phyloP scores from a whole-genome alignment of 2,113 vertebrate genomes.

The Rhagologus leucostigma region DNA sequence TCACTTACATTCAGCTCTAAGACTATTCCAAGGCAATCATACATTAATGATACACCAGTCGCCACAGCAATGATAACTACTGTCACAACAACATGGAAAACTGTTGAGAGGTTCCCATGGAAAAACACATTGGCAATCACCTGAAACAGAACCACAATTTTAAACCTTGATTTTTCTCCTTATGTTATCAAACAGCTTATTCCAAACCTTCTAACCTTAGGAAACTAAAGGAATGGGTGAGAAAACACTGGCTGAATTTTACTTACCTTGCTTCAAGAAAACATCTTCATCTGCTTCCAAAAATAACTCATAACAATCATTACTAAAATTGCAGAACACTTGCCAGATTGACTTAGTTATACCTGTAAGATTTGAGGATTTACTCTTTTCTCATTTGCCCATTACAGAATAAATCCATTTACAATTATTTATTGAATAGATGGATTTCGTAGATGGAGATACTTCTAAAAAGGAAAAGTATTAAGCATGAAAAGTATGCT shows the following conservation, averaged over 20 bases:
- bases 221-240: not conserved
- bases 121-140: slow-evolving; percentile 87
- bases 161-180: not conserved
- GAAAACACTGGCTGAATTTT: not conserved
- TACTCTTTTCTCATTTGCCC: not conserved
- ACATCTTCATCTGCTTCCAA: not conserved
- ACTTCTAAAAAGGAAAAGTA: not conserved
- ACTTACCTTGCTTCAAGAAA: not conserved
- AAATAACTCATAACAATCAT: not conserved
- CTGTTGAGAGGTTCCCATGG: slow-evolving; percentile 75
- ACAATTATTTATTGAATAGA: not conserved
- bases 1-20: slow-evolving; percentile 91
- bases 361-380: not conserved
- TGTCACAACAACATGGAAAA: slow-evolving; percentile 80
- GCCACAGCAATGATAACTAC: slow-evolving; percentile 76
- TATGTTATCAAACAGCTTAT: not conserved
- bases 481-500: not conserved
- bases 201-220: not conserved
- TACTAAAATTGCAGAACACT: not conserved
- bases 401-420: not conserved
- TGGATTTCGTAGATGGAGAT: not conserved
- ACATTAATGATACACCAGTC: slow-evolving; percentile 78
- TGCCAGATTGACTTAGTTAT: not conserved
- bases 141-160: slow-evolving; percentile 73
- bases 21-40: slow-evolving; percentile 90